Conservation (phyloP, 1,140 invertebrate species). For the Bombyx mori region ASM3026992v2 NC_085119.1:9642001-9642500, state of each 20-base stretch:
- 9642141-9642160: slow-evolving; percentile 35
- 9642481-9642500: too few relatives aligned
- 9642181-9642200: slow-evolving; percentile 17
- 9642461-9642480: slow-evolving; percentile 16
- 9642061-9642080: slow-evolving; percentile 32
- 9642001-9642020: too few relatives aligned
- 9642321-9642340: neutral
- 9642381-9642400: slow-evolving; percentile 59
- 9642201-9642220: too few relatives aligned
- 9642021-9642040: too few relatives aligned
- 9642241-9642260: too few relatives aligned
- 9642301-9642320: neutral
- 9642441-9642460: slow-evolving; percentile 50
- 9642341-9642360: slow-evolving; percentile 38
- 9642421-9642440: slow-evolving; percentile 68
- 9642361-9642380: slow-evolving; percentile 63
- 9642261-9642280: too few relatives aligned
- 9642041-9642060: too few relatives aligned
- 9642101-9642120: slow-evolving; percentile 42
- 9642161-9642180: slow-evolving; percentile 25
- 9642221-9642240: too few relatives aligned
- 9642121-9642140: slow-evolving; percentile 27
- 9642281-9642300: neutral
- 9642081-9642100: slow-evolving; percentile 38
- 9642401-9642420: slow-evolving; percentile 65